These are phyloP conservation scores for Rafetus swinhoei DNA, from an alignment of 2,113 vertebrate species.

Conservation along the genomic window DNA sequence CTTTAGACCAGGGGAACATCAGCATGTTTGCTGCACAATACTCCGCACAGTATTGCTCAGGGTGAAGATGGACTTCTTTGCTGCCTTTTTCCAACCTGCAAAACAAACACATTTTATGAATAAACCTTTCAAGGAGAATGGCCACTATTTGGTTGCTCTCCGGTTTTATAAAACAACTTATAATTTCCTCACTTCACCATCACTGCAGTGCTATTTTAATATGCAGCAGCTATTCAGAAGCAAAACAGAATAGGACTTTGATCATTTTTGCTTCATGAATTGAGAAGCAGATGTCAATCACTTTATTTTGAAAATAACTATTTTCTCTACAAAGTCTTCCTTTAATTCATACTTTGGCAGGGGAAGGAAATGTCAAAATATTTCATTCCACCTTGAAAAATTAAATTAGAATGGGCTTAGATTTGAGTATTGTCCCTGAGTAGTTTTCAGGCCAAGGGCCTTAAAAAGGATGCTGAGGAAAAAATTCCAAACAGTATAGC, in stretches of 20 bases:
- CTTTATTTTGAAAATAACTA: not conserved
- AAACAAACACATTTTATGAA: not conserved
- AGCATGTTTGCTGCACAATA: not conserved
- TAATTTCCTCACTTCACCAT: not conserved
- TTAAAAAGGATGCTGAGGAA: not conserved
- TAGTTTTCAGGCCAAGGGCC: not conserved
- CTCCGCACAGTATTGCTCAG: not conserved
- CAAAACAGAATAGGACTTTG: not conserved
- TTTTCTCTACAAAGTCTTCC: not conserved
- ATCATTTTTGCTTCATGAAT: not conserved
- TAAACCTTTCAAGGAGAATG: not conserved
- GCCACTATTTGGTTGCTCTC: not conserved
- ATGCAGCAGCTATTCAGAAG: not conserved
- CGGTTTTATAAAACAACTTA: not conserved
- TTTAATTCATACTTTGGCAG: not conserved
- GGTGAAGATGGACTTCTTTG: not conserved
- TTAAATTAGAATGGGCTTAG: not conserved
- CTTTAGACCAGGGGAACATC: not conserved
- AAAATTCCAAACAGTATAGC: not conserved
- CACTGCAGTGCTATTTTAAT: not conserved
- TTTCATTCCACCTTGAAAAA: not conserved
- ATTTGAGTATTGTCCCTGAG: not conserved
- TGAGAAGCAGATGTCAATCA: not conserved
- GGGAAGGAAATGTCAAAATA: not conserved
- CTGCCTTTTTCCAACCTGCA: not conserved